Conservation (phyloP, 2,888 invertebrate genomes). For the Ischnus inquisitorius region DNA sequence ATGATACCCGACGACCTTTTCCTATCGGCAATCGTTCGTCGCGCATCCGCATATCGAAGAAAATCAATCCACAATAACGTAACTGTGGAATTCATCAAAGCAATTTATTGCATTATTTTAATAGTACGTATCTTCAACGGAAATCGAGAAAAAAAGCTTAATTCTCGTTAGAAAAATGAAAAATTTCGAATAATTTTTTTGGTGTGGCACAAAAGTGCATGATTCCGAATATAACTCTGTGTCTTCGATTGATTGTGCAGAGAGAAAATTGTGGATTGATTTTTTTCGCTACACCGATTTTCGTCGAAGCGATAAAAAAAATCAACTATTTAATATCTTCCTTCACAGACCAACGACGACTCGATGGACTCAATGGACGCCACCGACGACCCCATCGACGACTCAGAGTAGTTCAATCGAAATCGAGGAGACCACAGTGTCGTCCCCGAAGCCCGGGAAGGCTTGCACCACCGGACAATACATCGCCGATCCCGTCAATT, state of each 20-base stretch:
- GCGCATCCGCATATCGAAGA: constrained; percentile 8
- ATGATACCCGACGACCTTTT: constrained; percentile 50
- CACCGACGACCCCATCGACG: constrained; percentile 79
- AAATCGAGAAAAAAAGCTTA: neutral
- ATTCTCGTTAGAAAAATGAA: no score
- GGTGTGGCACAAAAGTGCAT: no score
- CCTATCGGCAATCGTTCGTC: neutral
- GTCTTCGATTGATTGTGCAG: no score
- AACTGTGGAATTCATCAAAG: neutral
- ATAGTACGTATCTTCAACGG: neutral
- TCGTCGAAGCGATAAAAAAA: no score
- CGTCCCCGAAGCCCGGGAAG: constrained; percentile 79
- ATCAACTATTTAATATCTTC: neutral
- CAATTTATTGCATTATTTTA: neutral
- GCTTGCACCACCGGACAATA: constrained; percentile 86
- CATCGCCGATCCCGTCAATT: constrained; percentile 89
- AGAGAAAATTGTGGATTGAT: no score
- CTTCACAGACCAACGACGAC: constrained; percentile 77
- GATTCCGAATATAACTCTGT: no score
- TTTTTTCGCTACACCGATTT: no score
- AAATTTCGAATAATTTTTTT: no score
- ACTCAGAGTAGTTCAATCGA: constrained; percentile 86
- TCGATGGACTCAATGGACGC: constrained; percentile 82
- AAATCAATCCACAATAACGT: neutral
- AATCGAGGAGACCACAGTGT: constrained; percentile 78